Evolutionary conservation across 2,888 invertebrate species (phyloP), one percentile per base, ranked within the genome.

Genomic region (Oeneis ivallda): DNA sequence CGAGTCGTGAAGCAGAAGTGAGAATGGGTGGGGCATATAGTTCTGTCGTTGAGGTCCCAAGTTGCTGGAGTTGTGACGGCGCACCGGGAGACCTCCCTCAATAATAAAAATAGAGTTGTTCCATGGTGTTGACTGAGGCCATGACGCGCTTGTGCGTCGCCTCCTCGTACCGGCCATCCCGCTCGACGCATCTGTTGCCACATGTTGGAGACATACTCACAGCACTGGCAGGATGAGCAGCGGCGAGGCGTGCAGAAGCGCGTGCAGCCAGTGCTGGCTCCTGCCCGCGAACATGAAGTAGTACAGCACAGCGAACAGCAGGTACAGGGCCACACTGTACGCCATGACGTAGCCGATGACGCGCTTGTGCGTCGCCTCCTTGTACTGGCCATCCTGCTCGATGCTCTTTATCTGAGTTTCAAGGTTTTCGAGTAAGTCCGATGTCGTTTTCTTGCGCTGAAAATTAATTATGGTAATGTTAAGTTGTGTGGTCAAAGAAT

Each of bases 211-310:
- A 15, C 49, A 64, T 71, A 93, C 97, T 96, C 89, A 98, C 98
- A 98, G 81, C 65, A 97, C 79, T 62, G 98, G 97, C 78, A 98
- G 94, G 62, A 96, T 89, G 34, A 98, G 84, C 62, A 98, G 87
- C 17, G 97, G 97, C 65, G 95, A 93, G 13, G 96, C 94, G 82
- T 96, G 96, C 70, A 96, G 88, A 64, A 97, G 79, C 67, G 95
- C 94, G 74, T 96, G 95, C 70, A 94, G 89, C 90, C 96, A 94
- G 61, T 86, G 78, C 74, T 95, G 94, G 64, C 94, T 94, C 66
- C 96, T 95, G 69, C 96, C 96, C 72, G 95, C 96, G 75, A 95
- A 95, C 87, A 96, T 96, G 80, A 96, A 97, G 81, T 96, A 95
- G 82, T 96, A 95, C 37, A 96, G 79, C 39, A 95, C 83, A 8